Conservation (phyloP, 2,113 vertebrate genomes). For the Antennarius striatus region DNA sequence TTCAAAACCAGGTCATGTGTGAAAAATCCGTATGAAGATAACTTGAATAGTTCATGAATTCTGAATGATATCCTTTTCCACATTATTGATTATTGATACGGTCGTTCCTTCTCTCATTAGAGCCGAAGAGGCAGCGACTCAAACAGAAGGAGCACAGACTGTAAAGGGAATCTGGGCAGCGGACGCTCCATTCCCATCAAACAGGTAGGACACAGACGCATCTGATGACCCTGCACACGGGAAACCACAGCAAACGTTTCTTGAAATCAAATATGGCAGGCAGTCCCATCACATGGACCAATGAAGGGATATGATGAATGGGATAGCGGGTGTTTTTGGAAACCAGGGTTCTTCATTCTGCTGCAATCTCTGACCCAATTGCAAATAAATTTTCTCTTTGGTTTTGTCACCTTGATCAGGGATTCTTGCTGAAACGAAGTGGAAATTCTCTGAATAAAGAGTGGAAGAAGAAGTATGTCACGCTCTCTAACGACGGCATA, state of each 20-base stretch:
- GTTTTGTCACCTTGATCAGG: conserved; percentile 75
- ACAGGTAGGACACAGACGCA: conserved; percentile 78
- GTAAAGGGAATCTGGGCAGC: conserved; percentile 84
- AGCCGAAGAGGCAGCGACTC: conserved; percentile 91
- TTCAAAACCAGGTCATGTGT: no score
- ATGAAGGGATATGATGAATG: no score
- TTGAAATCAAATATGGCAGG: no score
- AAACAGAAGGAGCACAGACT: conserved; percentile 89
- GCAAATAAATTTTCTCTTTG: conserved; percentile 36
- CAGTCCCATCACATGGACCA: no score
- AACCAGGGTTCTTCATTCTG: no score
- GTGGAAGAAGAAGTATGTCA: conserved; percentile 98
- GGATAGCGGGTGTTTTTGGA: no score
- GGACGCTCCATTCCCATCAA: conserved; percentile 92
- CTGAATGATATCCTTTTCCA: conserved; percentile 3
- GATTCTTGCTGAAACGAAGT: conserved; percentile 92
- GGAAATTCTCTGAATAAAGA: conserved; percentile 97
- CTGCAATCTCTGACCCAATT: not conserved
- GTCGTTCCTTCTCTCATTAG: conserved; percentile 73
- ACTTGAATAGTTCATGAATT: not conserved
- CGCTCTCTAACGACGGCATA: conserved; percentile 90
- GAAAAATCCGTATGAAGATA: no score
- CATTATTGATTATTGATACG: conserved; percentile 6
- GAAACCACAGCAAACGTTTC: no score
- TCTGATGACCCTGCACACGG: not conserved